Base-by-base conservation (phyloP, 1,140 invertebrate species). In the Heliconius melpomene region DNA sequence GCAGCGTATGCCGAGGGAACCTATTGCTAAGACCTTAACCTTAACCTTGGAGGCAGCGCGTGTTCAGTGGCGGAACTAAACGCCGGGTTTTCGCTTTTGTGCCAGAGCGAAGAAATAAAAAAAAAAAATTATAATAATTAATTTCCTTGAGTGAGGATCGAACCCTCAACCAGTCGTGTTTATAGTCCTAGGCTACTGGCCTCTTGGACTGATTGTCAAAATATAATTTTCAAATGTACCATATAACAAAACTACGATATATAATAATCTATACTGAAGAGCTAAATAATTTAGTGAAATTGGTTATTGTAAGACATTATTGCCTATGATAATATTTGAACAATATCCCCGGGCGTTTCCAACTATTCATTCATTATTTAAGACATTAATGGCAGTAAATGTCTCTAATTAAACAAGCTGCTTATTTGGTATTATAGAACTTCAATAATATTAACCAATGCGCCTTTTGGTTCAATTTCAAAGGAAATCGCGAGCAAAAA, bases 391-490 rank as follows among this genome's bases (percentile, higher is more conserved):
- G 60, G 11, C 23, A 66, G 60, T 26, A 60, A n/a, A 29, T 5
- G 71, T 38, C 6, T 72, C 18, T 72, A 72, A 72, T 40, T 40
- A 72, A 72, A 72, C 71, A 72, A 72, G n/a, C 7, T n/a, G 3
- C 20, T 72, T 72, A 72, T 16, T 38, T n/a, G n/a, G 71, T 52
- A 52, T 52, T 20, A 20, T 46, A 16, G 13, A 46, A 46, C 40
- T 40, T 40, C 38, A 40, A 71, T 71, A 13, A 71, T 71, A 71
- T 71, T 71, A 71, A 72, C 1, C 16, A 38, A 72, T 38, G 20
- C 36, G 71, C 71, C 29, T 72, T 72, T 72, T 74, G 72, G 23
- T 74, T 50, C 23, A 23, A 40, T 73, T 74, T 50, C 38, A 52
- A 74, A 50, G 72, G 23, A 74, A 29, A 26, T 52, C 36, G 9